Evolutionary conservation across 1,140 invertebrate genomes (phyloP).

Genomic region (Drosophila micromelanica): DNA sequence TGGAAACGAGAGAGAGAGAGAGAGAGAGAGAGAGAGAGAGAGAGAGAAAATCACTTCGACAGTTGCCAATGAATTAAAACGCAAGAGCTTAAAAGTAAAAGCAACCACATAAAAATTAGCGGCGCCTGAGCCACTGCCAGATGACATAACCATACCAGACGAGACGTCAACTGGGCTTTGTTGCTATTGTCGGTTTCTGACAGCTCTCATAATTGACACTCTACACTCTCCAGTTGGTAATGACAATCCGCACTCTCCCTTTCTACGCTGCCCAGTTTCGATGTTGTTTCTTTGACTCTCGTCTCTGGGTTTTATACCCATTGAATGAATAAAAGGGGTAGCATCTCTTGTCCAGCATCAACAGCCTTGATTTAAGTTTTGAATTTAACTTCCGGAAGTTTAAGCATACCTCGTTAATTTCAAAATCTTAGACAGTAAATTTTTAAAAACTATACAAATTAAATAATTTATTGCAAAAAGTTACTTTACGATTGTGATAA

Average conservation of each 20-base stretch:
- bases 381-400: too few relatives aligned
- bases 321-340: too few relatives aligned
- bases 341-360: too few relatives aligned
- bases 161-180: constrained; percentile 18
- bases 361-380: too few relatives aligned
- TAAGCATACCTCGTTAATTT: too few relatives aligned
- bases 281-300: background rate
- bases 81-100: constrained; percentile 38
- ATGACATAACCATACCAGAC: constrained; percentile 55
- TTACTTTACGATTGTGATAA: too few relatives aligned
- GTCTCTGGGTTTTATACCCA: constrained; percentile 4
- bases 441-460: too few relatives aligned
- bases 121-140: constrained; percentile 22
- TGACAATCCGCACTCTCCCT: constrained; percentile 43
- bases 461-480: too few relatives aligned
- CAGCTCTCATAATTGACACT: constrained; percentile 18
- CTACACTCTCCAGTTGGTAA: constrained; percentile 6
- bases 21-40: too few relatives aligned
- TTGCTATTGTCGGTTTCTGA: constrained; percentile 41
- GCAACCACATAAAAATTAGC: constrained; percentile 32
- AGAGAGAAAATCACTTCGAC: too few relatives aligned
- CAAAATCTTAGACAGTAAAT: too few relatives aligned
- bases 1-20: background rate
- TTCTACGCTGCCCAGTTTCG: constrained; percentile 24
- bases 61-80: constrained; percentile 12